Evolutionary conservation across 2,113 vertebrate genomes (phyloP).

Genomic region (Seriola dumerili): DNA sequence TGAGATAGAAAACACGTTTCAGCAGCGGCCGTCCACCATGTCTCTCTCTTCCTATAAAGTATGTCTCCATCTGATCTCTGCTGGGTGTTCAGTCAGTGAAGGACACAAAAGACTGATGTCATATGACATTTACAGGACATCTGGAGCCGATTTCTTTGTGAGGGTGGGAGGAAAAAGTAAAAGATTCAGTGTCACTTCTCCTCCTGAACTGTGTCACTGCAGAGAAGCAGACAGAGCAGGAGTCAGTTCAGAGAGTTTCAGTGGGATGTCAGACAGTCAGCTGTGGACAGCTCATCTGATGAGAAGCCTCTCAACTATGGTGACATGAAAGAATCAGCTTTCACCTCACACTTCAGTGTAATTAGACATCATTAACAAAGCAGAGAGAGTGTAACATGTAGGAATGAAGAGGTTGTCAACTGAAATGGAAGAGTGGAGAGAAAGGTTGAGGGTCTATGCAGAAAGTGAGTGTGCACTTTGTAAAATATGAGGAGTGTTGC

Average conservation of each 20-base stretch:
- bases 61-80: background rate
- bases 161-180: background rate
- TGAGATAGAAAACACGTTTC: background rate
- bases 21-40: background rate
- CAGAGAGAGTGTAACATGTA: constrained; percentile 22
- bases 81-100: background rate
- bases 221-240: too few species aligned
- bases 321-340: constrained; percentile 16
- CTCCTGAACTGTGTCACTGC: constrained; percentile 3
- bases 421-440: constrained; percentile 27
- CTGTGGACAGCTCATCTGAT: background rate
- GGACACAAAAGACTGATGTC: background rate
- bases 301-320: background rate
- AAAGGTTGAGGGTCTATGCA: constrained; percentile 33
- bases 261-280: too few species aligned
- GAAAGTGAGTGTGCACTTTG: constrained; percentile 29
- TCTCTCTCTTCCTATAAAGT: background rate
- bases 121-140: background rate
- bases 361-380: constrained; percentile 50
- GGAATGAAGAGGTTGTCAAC: constrained; percentile 27
- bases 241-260: too few species aligned
- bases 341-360: constrained; percentile 37
- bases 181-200: background rate
- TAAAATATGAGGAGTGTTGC: background rate
- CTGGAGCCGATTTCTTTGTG: too few species aligned